Conservation (phyloP, 2,113 vertebrate genomes). For the Muntiacus muntjak region DNA sequence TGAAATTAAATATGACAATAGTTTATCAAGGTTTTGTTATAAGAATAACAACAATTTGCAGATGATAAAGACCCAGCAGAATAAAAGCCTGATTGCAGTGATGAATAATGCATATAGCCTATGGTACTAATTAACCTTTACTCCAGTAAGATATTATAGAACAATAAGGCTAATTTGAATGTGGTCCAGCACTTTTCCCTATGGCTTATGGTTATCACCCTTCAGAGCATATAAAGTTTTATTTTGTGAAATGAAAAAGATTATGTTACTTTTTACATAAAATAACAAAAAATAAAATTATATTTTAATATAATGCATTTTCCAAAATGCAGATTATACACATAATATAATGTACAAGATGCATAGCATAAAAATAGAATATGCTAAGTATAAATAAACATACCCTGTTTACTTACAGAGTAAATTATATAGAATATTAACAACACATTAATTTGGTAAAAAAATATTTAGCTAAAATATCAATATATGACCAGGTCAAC, state of each 20-base stretch:
- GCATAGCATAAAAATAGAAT: background rate
- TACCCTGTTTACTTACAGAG: background rate
- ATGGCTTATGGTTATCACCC: constrained; percentile 63
- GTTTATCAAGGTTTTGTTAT: constrained; percentile 72
- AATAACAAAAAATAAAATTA: constrained; percentile 7
- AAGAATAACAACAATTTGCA: constrained; percentile 65
- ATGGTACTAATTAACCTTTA: constrained; percentile 83
- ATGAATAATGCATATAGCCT: constrained; percentile 81
- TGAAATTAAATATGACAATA: constrained; percentile 74
- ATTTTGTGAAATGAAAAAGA: constrained; percentile 53
- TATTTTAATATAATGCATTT: background rate
- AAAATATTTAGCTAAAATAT: background rate
- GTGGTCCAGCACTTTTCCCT: constrained; percentile 72
- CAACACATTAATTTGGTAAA: background rate
- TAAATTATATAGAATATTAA: background rate
- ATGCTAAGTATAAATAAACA: background rate
- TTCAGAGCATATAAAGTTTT: constrained; percentile 43
- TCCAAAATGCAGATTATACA: background rate
- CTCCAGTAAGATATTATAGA: constrained; percentile 73
- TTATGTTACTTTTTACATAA: background rate
- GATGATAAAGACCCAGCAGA: constrained; percentile 67
- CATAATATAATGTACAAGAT: background rate
- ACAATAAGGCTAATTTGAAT: constrained; percentile 80
- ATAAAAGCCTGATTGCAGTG: constrained; percentile 74
- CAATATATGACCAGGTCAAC: background rate